Evolutionary conservation across 2,113 vertebrate species (phyloP).

Genomic region (Artemisiospiza belli): DNA sequence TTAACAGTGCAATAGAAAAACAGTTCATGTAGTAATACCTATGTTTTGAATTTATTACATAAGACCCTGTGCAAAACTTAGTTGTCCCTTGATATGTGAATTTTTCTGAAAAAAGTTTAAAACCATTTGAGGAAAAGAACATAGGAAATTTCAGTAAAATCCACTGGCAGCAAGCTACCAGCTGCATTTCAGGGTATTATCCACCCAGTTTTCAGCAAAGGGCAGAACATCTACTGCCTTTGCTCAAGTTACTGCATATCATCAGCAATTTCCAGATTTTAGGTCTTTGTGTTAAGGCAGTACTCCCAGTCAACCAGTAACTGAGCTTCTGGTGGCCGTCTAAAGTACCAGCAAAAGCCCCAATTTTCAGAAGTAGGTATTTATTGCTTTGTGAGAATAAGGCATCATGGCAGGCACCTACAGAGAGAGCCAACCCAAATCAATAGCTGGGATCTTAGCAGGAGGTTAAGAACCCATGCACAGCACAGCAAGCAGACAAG

Average conservation of each 20-base stretch:
- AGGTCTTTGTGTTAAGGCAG: background rate
- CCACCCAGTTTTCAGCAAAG: background rate
- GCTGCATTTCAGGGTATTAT: background rate
- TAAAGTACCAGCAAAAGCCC: background rate
- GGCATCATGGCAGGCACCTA: background rate
- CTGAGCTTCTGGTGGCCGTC: background rate
- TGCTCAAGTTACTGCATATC: background rate
- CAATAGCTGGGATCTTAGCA: conserved; percentile 50
- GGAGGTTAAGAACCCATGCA: conserved; percentile 45
- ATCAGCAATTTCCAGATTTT: background rate
- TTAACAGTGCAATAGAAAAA: background rate
- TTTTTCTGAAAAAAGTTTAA: background rate
- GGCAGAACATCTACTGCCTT: background rate
- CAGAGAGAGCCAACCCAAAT: conserved; percentile 24
- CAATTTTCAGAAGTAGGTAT: background rate
- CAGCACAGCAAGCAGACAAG: conserved; percentile 46
- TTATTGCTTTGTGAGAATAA: conserved; percentile 14
- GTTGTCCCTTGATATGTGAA: background rate
- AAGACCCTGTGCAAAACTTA: background rate
- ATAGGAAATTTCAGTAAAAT: background rate
- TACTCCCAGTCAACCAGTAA: background rate
- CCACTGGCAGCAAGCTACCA: background rate
- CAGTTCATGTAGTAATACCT: fast-evolving
- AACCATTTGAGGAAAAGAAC: background rate
- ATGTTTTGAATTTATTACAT: background rate